A percentile compares a stretch with the other conserved stretches of the same genome.
Conservation (phyloP, 2,113 vertebrate genomes). For the Nothobranchius kuhntae region DNA sequence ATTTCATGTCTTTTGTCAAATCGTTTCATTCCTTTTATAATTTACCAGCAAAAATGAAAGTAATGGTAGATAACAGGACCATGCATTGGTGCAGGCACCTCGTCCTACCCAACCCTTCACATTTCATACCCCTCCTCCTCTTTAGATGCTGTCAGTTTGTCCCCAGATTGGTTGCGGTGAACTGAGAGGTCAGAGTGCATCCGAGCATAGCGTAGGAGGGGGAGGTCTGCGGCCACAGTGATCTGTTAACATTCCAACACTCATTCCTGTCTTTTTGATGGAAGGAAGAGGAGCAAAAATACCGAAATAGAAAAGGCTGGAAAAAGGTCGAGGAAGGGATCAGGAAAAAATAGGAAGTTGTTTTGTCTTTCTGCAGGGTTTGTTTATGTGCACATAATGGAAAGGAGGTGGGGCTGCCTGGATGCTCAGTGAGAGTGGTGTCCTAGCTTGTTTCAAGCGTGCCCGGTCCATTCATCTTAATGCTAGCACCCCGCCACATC, state of each 20-base stretch:
- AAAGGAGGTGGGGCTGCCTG: slow-evolving; percentile 51
- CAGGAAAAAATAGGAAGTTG: not conserved
- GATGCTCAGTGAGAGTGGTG: slow-evolving; percentile 39
- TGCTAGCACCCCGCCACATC: slow-evolving; percentile 37
- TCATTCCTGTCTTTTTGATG: not conserved
- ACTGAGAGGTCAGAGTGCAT: slow-evolving; percentile 53
- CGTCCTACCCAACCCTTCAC: not conserved
- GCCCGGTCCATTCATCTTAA: slow-evolving; percentile 51
- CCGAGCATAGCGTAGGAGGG: slow-evolving; percentile 40
- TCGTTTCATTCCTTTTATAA: no score
- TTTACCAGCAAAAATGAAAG: no score
- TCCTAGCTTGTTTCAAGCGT: slow-evolving; percentile 56
- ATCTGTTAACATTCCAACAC: slow-evolving; percentile 62
- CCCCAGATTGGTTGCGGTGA: slow-evolving; percentile 58
- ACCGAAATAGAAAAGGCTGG: not conserved
- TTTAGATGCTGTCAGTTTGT: slow-evolving; percentile 52
- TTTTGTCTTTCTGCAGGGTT: slow-evolving; percentile 17
- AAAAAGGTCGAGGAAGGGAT: not conserved
- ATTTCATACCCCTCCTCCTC: not conserved
- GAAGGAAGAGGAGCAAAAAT: slow-evolving; percentile 28
- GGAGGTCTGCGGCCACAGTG: slow-evolving; percentile 14
- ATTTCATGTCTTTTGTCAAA: no score
- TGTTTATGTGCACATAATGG: slow-evolving; percentile 1
- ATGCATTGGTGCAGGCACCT: no score
- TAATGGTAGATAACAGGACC: no score